Evolutionary conservation across 2,113 vertebrate genomes (phyloP), one percentile per base, ranked within the genome.

Genomic region (Prinia subflava): DNA sequence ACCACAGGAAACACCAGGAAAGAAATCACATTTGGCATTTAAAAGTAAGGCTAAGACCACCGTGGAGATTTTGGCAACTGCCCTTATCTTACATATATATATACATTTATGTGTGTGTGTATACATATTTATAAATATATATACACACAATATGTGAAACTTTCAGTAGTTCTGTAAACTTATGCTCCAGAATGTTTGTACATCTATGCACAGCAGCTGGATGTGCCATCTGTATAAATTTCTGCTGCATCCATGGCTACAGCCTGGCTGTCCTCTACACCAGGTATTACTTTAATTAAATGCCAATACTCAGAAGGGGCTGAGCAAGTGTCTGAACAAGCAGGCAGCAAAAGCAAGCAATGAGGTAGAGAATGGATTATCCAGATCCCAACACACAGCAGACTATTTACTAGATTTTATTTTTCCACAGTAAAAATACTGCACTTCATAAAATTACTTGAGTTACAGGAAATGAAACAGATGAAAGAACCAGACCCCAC

Each of bases 401-500:
- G 84, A 52, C 73, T 69, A 46, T 63, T 80, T 56, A 46, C 68
- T 68, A 53, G n/a, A n/a, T 78, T 85, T 94, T 70, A 67, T 49
- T 87, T 77, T 65, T 57, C 28, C 2, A 7, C 39, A n/a, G 35
- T 68, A 96, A 90, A 88, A 97, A 69, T 53, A 60, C 18, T 59
- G 35, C 53, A 59, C 37, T 78, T 77, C 37, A 49, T 87, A 76
- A 87, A 89, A 71, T 64, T 76, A 41, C 70, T 87, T 35, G 74
- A 78, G 33, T 80, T 81, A 90, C 74, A 93, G 53, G 78, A 94
- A 89, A 89, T 71, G 9, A 77, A 93, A 92, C 23, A 64, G 56
- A 81, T 49, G 69, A 84, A 94, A 91, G 60, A 74, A 80, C 9
- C 17, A 87, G 64, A 12, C 31, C 5, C 25, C 81, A 5, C 30